These are phyloP conservation scores for Lonchura striata DNA, from an alignment of 2,113 vertebrate species.

Conservation along the genomic window DNA sequence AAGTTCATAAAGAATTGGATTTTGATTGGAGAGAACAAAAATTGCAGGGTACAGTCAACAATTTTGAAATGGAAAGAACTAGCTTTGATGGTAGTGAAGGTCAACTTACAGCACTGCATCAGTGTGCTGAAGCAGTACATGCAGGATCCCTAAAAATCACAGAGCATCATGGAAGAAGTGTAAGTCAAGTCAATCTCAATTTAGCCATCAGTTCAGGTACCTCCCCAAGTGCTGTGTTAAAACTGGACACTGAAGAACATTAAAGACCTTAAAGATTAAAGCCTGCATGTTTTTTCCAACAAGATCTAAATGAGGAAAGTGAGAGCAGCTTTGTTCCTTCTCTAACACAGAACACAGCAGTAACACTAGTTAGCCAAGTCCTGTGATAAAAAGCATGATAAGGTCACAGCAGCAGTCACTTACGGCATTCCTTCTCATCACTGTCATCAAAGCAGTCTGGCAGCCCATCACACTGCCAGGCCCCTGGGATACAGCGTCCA, in stretches of 20 bases:
- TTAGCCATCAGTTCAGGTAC: background rate
- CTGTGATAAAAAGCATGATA: background rate
- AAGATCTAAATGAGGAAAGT: background rate
- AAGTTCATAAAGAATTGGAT: background rate
- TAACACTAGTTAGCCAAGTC: background rate
- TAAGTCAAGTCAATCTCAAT: background rate
- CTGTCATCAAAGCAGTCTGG: conserved; percentile 94
- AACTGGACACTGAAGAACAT: background rate
- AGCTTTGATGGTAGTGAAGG: background rate
- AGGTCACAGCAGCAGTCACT: conserved; percentile 66
- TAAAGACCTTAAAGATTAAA: background rate
- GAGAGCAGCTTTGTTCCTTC: background rate
- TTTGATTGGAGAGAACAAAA: background rate
- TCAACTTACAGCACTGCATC: background rate
- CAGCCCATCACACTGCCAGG: conserved; percentile 91
- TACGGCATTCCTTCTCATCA: conserved; percentile 94
- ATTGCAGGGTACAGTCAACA: background rate
- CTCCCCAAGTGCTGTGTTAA: background rate
- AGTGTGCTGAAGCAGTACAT: background rate
- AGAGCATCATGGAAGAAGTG: background rate
- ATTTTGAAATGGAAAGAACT: background rate
- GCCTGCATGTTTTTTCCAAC: background rate
- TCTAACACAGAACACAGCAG: background rate
- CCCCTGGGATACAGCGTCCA: conserved; percentile 88
- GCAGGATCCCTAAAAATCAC: background rate